Evolutionary conservation across 2,797 vertebrate genomes (phyloP).

Genomic region (Neosalanx taihuensis): DNA sequence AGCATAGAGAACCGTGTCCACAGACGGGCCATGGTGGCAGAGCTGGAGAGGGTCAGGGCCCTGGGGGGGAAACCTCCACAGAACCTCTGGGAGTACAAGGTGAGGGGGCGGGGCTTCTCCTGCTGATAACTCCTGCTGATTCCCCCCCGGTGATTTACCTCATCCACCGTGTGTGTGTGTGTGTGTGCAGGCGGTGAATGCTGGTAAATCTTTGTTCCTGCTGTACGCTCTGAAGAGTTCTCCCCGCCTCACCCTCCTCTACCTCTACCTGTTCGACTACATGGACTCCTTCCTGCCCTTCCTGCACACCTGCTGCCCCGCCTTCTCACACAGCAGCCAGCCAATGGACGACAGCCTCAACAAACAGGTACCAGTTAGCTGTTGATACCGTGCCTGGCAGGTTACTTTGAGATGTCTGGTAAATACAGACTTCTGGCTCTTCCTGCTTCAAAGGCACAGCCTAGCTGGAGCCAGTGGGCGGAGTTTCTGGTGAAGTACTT

Average conservation of each 20-base stretch:
- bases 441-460: slow-evolving; percentile 66
- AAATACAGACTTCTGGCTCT: too few species aligned
- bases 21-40: slow-evolving; percentile 78
- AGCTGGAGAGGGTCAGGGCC: slow-evolving; percentile 82
- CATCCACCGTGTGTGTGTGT: slow-evolving; percentile 5
- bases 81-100: slow-evolving; percentile 98
- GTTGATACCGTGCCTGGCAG: not conserved
- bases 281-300: slow-evolving; percentile 89
- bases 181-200: slow-evolving; percentile 79
- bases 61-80: slow-evolving; percentile 89
- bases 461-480: slow-evolving; percentile 86
- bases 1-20: slow-evolving; percentile 83
- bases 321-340: slow-evolving; percentile 35
- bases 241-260: slow-evolving; percentile 72
- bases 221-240: slow-evolving; percentile 90
- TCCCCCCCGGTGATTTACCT: not conserved
- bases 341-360: slow-evolving; percentile 46
- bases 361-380: slow-evolving; percentile 52
- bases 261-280: slow-evolving; percentile 82
- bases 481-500: slow-evolving; percentile 88
- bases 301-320: slow-evolving; percentile 88
- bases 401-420: not conserved
- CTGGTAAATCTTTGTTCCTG: slow-evolving; percentile 89
- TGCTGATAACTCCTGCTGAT: too few species aligned
- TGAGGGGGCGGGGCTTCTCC: slow-evolving; percentile 39